Percentiles rank a stretch among this genome's conserved stretches.
phyloP scores from a whole-genome alignment of 2,888 invertebrate genomes.

The Acanthosoma haemorrhoidale region DNA sequence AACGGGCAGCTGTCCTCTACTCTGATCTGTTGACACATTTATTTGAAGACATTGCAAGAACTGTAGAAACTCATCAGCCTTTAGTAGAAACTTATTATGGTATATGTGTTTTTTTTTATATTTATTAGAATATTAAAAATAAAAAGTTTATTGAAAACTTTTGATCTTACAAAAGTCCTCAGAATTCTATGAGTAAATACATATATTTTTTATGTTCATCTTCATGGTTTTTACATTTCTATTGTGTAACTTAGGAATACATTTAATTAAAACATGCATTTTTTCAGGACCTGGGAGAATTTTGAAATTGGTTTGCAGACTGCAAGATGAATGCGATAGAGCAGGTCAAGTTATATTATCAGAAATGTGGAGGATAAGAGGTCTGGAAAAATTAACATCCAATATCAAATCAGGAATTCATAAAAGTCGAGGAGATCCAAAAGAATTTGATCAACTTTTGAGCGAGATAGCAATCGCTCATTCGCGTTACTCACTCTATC shows the following conservation, averaged over 20 bases:
- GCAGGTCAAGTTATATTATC: conserved; percentile 58
- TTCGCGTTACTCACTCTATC: conserved; percentile 83
- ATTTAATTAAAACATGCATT: neutral
- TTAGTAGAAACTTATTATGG: conserved; percentile 86
- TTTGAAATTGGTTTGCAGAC: conserved; percentile 61
- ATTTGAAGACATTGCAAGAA: conserved; percentile 77
- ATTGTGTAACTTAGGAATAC: neutral
- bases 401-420: neutral
- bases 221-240: neutral
- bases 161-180: no score
- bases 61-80: conserved; percentile 82
- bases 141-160: no score
- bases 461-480: conserved; percentile 89
- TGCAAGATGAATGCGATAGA: conserved; percentile 75
- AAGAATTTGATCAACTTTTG: conserved; percentile 78
- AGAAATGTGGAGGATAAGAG: conserved; percentile 67
- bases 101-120: conserved; percentile 1
- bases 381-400: conserved; percentile 47
- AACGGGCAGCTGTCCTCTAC: conserved; percentile 69
- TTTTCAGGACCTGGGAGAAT: conserved; percentile 61
- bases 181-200: no score
- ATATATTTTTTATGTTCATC: no score
- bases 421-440: conserved; percentile 55
- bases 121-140: neutral
- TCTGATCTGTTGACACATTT: conserved; percentile 79